Conservation (phyloP, 2,888 invertebrate genomes). For the Cantharis rustica region DNA sequence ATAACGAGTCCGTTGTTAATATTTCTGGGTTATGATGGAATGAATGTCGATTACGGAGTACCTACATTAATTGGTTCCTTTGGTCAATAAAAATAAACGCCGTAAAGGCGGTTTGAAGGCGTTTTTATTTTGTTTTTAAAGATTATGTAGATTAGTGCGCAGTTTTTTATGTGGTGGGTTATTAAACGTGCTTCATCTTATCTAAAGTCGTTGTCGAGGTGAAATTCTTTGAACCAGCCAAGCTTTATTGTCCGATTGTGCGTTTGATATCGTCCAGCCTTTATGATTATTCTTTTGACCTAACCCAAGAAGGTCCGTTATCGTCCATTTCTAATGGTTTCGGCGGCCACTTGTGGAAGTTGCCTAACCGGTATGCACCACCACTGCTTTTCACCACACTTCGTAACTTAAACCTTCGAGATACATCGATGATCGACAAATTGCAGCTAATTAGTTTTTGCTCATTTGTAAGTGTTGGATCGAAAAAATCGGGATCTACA, state of each 20-base stretch:
- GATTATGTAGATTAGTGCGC: neutral
- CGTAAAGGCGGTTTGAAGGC: neutral
- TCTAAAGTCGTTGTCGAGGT: neutral
- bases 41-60: neutral
- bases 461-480: neutral
- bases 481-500: conserved; percentile 21
- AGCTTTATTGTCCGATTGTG: neutral
- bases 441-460: neutral
- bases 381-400: neutral
- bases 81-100: neutral
- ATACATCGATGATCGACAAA: neutral
- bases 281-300: neutral
- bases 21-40: neutral
- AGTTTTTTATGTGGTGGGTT: neutral
- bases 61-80: neutral
- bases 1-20: neutral
- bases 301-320: neutral
- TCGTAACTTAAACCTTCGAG: neutral
- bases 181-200: neutral
- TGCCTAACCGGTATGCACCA: neutral
- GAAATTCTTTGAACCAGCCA: neutral
- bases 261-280: neutral
- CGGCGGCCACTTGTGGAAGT: neutral
- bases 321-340: neutral
- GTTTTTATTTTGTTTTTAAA: neutral